Base-by-base conservation (phyloP, 1,140 invertebrate genomes). In the Hylyphantes graminicola region DNA sequence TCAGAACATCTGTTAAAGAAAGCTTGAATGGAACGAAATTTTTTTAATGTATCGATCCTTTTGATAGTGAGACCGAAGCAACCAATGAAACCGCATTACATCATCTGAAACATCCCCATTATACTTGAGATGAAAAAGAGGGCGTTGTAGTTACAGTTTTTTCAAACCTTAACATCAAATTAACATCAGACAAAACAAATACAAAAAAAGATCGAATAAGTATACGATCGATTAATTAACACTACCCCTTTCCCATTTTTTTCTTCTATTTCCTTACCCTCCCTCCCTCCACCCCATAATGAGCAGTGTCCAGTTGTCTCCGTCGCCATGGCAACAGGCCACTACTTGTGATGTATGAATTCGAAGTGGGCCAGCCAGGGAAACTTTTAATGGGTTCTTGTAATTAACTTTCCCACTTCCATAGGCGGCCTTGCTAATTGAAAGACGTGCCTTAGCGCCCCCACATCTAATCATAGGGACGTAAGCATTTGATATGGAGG, bases 331-430 rank as follows among this genome's bases (percentile, higher is more conserved):
- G 74, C 19, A 61, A 76, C 74, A 21, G 48, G 17, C 15, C 54
- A 17, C 74, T 76, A 55, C 74, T 76, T 76, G 74, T 76, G 74
- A 76, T 76, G 59, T 76, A 76, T 76, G 74, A 76, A 76, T 57
- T 64, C 59, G 35, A 76, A 21, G 55, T 57, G 64, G 74, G 74
- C 59, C 57, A 61, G 55, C 64, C 74, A 76, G 74, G 35, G 57
- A 76, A 76, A 76, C 74, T 76, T 76, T 76, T 76, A 76, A 76
- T 76, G 59, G 74, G 74, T 61, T 76, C 74, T 61, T 55, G 55
- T 76, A 76, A 76, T 76, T 76, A 76, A 76, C 74, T 76, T 76
- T 76, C 74, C 64, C 74, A 76, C 74, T 61, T 76, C 64, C 74
- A 76, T 76, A 76, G 74, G 74, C 74, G 48, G 74, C 74, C 48